phyloP scores from a whole-genome alignment of 2,888 invertebrate species.

The Pseudanteris insignis region DNA sequence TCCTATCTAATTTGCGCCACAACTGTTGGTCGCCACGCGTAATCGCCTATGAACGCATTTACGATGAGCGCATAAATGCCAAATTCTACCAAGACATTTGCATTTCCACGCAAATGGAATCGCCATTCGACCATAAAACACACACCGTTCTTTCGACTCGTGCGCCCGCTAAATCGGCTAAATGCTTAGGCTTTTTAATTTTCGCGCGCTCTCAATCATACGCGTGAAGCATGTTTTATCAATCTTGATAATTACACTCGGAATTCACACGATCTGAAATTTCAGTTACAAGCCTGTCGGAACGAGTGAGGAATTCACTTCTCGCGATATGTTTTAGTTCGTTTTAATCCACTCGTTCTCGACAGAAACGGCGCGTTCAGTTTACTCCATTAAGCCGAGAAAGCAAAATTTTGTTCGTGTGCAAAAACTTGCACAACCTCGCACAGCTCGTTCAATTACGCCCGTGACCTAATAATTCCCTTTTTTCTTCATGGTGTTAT shows the following conservation, averaged over 20 bases:
- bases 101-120: slow-evolving; percentile 36
- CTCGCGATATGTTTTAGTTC: slow-evolving; percentile 19
- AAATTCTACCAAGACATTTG: slow-evolving; percentile 35
- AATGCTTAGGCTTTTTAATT: no score
- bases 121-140: slow-evolving; percentile 6
- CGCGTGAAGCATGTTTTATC: no score
- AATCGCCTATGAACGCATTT: slow-evolving; percentile 44
- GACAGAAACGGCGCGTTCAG: slow-evolving; percentile 27
- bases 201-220: no score
- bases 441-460: no score
- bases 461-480: no score
- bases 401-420: slow-evolving; percentile 29
- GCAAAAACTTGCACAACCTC: no score
- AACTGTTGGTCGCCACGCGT: slow-evolving; percentile 44
- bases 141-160: no score
- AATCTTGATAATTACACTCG: no score
- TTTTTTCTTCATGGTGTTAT: no score
- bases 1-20: slow-evolving; percentile 44
- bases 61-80: slow-evolving; percentile 34
- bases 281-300: no score
- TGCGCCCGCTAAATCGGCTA: no score
- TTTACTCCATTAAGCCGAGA: slow-evolving; percentile 25
- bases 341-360: slow-evolving; percentile 23
- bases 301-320: slow-evolving; percentile 24
- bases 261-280: no score